Percentiles rank a stretch among this genome's conserved stretches.
These are phyloP conservation scores for Rhodeus uyekii DNA, from an alignment of 2,797 vertebrate genomes.

Conservation along the genomic window DNA sequence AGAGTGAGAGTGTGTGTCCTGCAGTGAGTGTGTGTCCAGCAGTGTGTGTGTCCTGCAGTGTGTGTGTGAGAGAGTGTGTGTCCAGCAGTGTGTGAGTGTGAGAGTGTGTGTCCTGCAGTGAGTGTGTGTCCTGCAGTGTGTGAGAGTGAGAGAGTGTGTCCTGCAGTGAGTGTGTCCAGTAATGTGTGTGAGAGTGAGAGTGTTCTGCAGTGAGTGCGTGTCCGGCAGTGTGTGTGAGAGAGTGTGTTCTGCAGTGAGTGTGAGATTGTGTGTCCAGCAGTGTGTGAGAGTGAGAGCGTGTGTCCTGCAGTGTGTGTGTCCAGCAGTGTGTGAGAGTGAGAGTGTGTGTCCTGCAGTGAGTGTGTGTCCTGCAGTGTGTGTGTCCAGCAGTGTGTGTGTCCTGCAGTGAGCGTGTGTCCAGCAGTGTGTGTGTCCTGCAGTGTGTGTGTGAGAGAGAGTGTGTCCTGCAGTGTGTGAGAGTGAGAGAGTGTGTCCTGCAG, in stretches of 20 bases:
- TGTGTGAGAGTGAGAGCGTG: neutral
- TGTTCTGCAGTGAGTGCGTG: too few species aligned
- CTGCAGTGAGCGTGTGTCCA: neutral
- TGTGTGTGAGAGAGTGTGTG: too few species aligned
- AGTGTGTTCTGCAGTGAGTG: constrained; percentile 20
- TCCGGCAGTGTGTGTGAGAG: constrained; percentile 35
- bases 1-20: neutral
- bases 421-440: constrained; percentile 18
- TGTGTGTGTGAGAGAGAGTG: too few species aligned
- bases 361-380: constrained; percentile 51
- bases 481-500: constrained; percentile 27
- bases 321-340: constrained; percentile 2
- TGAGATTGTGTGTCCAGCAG: constrained; percentile 34
- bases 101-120: constrained; percentile 21
- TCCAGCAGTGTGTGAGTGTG: neutral
- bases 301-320: too few species aligned
- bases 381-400: neutral
- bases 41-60: constrained; percentile 18
- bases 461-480: too few species aligned
- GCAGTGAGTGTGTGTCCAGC: neutral
- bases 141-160: neutral
- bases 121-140: constrained; percentile 50
- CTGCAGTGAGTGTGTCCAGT: too few species aligned
- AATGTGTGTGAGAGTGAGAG: constrained; percentile 59
- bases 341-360: constrained; percentile 21